Percentiles rank a stretch among this genome's conserved stretches.
phyloP scores from a whole-genome alignment of 2,888 invertebrate species.

The Lymantria dispar region DNA sequence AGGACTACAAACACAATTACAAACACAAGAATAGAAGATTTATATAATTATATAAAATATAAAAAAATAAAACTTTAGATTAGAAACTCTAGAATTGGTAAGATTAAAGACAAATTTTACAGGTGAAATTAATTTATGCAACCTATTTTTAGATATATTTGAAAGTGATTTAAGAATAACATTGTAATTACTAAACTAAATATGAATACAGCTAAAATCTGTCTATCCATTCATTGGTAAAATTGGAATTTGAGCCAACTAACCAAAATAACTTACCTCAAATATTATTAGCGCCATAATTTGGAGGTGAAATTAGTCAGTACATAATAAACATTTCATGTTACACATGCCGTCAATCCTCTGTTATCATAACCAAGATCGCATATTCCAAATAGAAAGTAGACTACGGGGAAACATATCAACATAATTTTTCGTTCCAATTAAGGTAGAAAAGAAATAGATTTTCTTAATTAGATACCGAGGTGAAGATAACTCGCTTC shows the following conservation, averaged over 20 bases:
- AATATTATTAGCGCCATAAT: constrained; percentile 15
- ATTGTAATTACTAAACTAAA: constrained; percentile 18
- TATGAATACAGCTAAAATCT: too few species aligned
- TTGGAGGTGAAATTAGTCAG: constrained; percentile 5
- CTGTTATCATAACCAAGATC: constrained; percentile 22
- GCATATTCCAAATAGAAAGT: constrained; percentile 26
- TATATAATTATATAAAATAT: too few species aligned
- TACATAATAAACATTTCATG: constrained; percentile 19
- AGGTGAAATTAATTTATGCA: neutral
- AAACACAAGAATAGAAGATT: too few species aligned
- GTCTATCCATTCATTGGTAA: constrained; percentile 15
- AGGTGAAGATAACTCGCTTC: constrained; percentile 71
- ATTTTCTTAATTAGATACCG: constrained; percentile 71
- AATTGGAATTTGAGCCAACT: constrained; percentile 9
- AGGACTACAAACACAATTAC: too few species aligned
- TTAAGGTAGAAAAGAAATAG: constrained; percentile 44
- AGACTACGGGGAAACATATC: constrained; percentile 37
- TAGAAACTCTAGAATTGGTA: too few species aligned
- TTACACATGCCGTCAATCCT: constrained; percentile 20
- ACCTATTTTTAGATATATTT: too few species aligned
- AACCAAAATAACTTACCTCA: constrained; percentile 10
- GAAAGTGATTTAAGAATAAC: constrained; percentile 22
- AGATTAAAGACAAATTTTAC: neutral
- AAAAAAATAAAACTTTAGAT: too few species aligned
- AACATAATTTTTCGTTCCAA: constrained; percentile 45